Evolutionary conservation across 2,113 vertebrate species (phyloP), one percentile per base, ranked within the genome.

Genomic region (Phoenicopterus ruber): DNA sequence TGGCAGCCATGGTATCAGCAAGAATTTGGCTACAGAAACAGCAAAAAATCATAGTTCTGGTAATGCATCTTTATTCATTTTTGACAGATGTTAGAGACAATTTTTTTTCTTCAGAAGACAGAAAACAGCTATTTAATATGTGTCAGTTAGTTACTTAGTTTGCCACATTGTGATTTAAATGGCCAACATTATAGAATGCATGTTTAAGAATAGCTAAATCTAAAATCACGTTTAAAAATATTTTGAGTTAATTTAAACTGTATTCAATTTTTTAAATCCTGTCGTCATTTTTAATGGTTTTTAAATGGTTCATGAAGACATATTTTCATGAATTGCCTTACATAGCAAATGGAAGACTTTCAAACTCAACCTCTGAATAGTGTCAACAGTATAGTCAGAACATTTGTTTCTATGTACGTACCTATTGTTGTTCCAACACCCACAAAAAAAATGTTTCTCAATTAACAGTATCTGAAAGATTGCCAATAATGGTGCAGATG

Each of bases 1-100:
- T 97, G 97, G 97, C 96, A 94, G 95, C 89, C 87, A 91, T 20
- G 67, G 72, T 97, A 97, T 96, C 97, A 95, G 94, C 92, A 97
- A 96, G 94, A 96, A 97, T 95, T 96, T 97, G 97, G 97, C 96
- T 95, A 95, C 91, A 86, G 69, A 96, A 87, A 34, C 71, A 74
- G 79, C 76, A 81, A 55, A 92, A 86, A 47, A 83, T 70, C 55
- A 47, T 49, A 40, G 40, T 71, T 84, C 61, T 63, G 28, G 74
- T 61, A 59, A 61, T 28, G 28, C 15, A 52, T 78, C 54, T 61
- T 77, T 77, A 77, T 36, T 40, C 17, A 77, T 44, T 47, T 36
- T 34, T 47, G 15, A 28, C 42, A 25, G 36, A 42, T 26, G 11
- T 49, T 80, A 25, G 59, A 44, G 46, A 47, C 19, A 11, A 24